Evolutionary conservation across 2,797 vertebrate genomes (phyloP), one percentile per base, ranked within the genome.

Genomic region (Gallinago nigripennis): DNA sequence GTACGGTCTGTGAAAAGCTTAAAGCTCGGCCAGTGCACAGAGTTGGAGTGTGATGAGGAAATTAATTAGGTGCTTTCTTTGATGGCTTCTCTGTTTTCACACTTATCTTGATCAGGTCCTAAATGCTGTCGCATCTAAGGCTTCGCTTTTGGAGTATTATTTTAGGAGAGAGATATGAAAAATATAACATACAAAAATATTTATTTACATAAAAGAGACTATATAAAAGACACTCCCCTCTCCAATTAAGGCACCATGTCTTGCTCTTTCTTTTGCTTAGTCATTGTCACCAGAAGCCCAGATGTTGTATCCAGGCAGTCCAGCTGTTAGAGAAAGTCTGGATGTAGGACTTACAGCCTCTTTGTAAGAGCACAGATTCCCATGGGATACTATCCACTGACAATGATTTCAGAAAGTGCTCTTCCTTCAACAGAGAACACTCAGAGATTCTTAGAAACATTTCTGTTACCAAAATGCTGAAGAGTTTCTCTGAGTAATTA

Each of bases 1-100:
- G 17, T 83, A 88, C 63, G 79, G 76, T 87, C 70, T 83, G 57
- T 78, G 90, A 56, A 90, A 91, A 92, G 56, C 69, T 79, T 45
- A 83, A 80, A 72, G 70, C 81, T 88, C 18, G 4, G 73, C 57
- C 51, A 39, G n/a, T 9, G 15, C 23, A 61, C 15, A 27, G 33
- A 70, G 28, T 10, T 81, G 30, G 33, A 51, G 14, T 60, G 19
- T 33, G 33, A 66, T n/a, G 48, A 31, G 15, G 48, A 66, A 87
- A 53, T 24, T 30, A 81, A 58, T 50, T 16, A 16, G 16, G 4
- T 9, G 8, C 2, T 21, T 72, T 63, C 53, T 71, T 72, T 70
- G 24, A 43, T 65, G 39, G 5, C 31, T 72, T 69, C 69, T 63
- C 31, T 73, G 4, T 57, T 92, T 87, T 82, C 41, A 54, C 30